These are phyloP conservation scores for Micropoecilia bifurca DNA, from an alignment of 2,797 vertebrate species.

Conservation along the genomic window DNA sequence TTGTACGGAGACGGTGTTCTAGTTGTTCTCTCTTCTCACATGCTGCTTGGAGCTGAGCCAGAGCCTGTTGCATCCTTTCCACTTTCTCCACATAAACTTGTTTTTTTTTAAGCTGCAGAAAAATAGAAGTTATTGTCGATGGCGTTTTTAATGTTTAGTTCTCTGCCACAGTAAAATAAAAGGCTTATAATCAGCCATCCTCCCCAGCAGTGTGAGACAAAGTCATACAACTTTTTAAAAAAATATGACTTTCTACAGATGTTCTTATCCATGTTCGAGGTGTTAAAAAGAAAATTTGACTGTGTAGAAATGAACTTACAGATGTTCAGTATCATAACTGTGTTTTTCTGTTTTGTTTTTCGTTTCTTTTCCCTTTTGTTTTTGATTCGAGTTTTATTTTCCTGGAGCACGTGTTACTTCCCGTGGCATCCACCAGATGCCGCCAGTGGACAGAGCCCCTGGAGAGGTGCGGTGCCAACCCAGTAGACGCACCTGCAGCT, in stretches of 20 bases:
- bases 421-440: too few relatives aligned
- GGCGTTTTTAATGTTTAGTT: background rate
- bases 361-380: too few relatives aligned
- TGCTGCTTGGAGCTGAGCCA: constrained; percentile 95
- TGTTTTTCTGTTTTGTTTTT: too few relatives aligned
- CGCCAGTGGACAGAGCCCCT: too few relatives aligned
- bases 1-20: constrained; percentile 91
- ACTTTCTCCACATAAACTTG: constrained; percentile 99
- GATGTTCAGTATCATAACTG: background rate
- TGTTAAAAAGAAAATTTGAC: background rate
- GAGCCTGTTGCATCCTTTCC: constrained; percentile 97
- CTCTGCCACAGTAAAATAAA: background rate
- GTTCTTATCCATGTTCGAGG: background rate
- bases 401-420: too few relatives aligned
- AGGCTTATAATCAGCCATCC: background rate
- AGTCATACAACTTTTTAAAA: background rate
- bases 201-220: background rate
- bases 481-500: too few relatives aligned
- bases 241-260: background rate
- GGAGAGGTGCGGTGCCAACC: too few relatives aligned
- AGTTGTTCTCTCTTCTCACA: constrained; percentile 98
- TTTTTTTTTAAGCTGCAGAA: constrained; percentile 93
- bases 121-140: background rate
- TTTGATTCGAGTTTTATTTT: too few relatives aligned
- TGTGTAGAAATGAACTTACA: background rate